phyloP scores from a whole-genome alignment of 1,140 invertebrate genomes.

The Formica exsecta region DNA sequence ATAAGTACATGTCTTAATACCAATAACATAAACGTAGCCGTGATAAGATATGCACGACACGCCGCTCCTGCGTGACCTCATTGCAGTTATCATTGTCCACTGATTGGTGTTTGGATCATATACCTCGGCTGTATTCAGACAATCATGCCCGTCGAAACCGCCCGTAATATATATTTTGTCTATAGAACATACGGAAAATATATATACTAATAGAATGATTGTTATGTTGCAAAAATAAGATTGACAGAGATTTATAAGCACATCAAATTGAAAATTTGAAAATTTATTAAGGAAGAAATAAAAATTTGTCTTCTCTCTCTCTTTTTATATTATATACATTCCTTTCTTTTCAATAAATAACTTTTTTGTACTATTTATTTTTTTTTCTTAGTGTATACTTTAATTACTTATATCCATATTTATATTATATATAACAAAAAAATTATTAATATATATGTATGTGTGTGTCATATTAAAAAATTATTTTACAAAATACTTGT shows the following conservation, averaged over 20 bases:
- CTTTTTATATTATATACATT: too few species aligned
- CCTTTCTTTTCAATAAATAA: background rate
- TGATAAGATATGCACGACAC: conserved; percentile 88
- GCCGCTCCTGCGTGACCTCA: conserved; percentile 88
- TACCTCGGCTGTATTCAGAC: conserved; percentile 93
- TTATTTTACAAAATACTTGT: background rate
- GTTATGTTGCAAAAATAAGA: background rate
- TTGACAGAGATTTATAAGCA: background rate
- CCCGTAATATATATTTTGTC: conserved; percentile 94
- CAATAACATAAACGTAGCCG: conserved; percentile 86
- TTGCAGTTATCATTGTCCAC: conserved; percentile 93
- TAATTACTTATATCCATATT: background rate
- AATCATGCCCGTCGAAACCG: conserved; percentile 96
- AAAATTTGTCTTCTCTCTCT: too few species aligned
- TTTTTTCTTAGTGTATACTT: background rate
- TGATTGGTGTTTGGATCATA: conserved; percentile 94
- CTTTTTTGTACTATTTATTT: background rate
- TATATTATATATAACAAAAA: background rate
- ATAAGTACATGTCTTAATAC: conserved; percentile 72
- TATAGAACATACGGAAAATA: conserved; percentile 72
- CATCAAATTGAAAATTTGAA: background rate
- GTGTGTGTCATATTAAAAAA: background rate
- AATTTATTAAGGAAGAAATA: background rate
- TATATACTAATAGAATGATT: background rate
- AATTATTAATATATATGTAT: background rate